Evolutionary conservation across 2,797 vertebrate genomes (phyloP).

Genomic region (Bufotes viridis): DNA sequence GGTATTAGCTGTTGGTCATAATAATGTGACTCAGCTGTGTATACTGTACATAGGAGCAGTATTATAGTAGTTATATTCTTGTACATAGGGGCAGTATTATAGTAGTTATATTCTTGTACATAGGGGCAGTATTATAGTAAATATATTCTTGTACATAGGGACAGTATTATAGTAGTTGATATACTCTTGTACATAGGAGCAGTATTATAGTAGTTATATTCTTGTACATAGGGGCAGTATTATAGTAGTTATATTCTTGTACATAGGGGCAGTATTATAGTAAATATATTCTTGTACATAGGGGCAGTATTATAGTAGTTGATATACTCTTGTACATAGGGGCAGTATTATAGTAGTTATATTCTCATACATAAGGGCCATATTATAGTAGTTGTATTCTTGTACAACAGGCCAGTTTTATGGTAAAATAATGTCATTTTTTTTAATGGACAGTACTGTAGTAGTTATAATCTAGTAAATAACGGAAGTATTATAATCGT

Average conservation of each 20-base stretch:
- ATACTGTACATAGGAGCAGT: not conserved
- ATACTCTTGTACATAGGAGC: not conserved
- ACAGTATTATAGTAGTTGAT: conserved; percentile 15
- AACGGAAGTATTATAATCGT: not conserved
- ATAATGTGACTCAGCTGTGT: too few species aligned
- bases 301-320: conserved; percentile 11
- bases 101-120: not conserved
- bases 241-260: conserved; percentile 6
- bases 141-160: not conserved
- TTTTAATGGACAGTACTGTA: not conserved
- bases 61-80: conserved; percentile 19
- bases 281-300: not conserved
- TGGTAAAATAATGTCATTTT: not conserved
- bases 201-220: conserved; percentile 6
- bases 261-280: not conserved
- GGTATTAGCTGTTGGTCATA: too few species aligned
- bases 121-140: not conserved
- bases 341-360: not conserved
- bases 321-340: conserved; percentile 1
- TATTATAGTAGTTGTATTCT: conserved; percentile 9
- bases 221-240: not conserved
- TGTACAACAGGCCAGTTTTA: not conserved
- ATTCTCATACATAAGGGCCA: not conserved
- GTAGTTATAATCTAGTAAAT: not conserved
- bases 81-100: not conserved